These are phyloP conservation scores for Hemibagrus wyckioides DNA, from an alignment of 2,113 vertebrate species.

Conservation along the genomic window DNA sequence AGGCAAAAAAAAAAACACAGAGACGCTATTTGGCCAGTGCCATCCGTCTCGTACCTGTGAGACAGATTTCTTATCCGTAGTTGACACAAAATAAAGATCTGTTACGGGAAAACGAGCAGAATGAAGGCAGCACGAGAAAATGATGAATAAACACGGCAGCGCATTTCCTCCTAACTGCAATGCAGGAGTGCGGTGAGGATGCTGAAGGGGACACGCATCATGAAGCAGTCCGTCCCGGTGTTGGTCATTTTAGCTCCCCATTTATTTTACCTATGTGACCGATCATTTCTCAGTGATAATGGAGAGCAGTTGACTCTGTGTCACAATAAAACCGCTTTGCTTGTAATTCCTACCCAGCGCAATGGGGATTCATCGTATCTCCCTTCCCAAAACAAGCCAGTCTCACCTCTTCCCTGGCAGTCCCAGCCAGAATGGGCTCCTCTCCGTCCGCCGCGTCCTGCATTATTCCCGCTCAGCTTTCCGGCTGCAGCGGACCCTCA, in stretches of 20 bases:
- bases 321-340: neutral
- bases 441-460: slow-evolving; percentile 56
- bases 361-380: neutral
- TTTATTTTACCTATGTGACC: neutral
- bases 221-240: neutral
- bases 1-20: too few species aligned
- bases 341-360: neutral
- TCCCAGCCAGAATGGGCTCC: slow-evolving; percentile 50
- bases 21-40: neutral
- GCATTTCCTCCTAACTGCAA: slow-evolving; percentile 37
- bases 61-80: neutral
- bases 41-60: neutral
- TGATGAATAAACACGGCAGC: neutral
- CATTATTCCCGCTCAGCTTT: slow-evolving; percentile 45
- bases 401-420: slow-evolving; percentile 59
- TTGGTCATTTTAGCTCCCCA: neutral
- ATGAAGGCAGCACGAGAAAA: neutral
- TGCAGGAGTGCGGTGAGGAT: slow-evolving; percentile 39
- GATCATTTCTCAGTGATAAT: neutral
- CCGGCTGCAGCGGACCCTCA: slow-evolving; percentile 36
- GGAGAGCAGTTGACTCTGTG: too few species aligned
- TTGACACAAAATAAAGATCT: neutral
- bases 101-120: neutral
- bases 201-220: slow-evolving; percentile 12
- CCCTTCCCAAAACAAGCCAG: neutral